Evolutionary conservation across 2,113 vertebrate species (phyloP).

Genomic region (Ciconia boyciana): DNA sequence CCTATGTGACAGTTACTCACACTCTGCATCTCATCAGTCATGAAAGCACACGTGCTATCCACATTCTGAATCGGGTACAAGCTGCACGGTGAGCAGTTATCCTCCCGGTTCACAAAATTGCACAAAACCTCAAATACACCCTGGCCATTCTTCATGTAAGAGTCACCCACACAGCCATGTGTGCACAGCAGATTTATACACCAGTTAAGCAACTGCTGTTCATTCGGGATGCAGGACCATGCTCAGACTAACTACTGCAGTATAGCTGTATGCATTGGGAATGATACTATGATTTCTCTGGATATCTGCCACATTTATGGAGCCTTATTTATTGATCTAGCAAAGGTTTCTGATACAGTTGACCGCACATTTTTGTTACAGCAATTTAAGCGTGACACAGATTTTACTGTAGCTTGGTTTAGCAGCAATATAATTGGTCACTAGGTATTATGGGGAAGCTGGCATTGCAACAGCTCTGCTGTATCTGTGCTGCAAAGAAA

Average conservation of each 20-base stretch:
- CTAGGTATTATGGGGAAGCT: background rate
- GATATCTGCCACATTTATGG: conserved; percentile 24
- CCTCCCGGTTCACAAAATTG: background rate
- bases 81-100: background rate
- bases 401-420: conserved; percentile 52
- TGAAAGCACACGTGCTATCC: background rate
- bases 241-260: background rate
- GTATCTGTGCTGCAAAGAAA: background rate
- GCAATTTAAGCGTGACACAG: conserved; percentile 34
- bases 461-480: background rate
- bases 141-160: background rate
- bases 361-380: conserved; percentile 29
- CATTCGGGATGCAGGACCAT: conserved; percentile 10
- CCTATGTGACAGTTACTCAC: background rate
- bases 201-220: background rate
- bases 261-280: background rate
- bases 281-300: conserved; percentile 6
- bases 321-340: conserved; percentile 40
- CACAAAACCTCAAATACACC: background rate
- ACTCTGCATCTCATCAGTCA: background rate
- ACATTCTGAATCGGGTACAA: background rate
- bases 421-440: conserved; percentile 49
- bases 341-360: conserved; percentile 39
- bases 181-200: background rate
- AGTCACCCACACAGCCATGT: background rate